Base-by-base conservation (phyloP, 2,113 vertebrate species). In the Amia ocellicauda region DNA sequence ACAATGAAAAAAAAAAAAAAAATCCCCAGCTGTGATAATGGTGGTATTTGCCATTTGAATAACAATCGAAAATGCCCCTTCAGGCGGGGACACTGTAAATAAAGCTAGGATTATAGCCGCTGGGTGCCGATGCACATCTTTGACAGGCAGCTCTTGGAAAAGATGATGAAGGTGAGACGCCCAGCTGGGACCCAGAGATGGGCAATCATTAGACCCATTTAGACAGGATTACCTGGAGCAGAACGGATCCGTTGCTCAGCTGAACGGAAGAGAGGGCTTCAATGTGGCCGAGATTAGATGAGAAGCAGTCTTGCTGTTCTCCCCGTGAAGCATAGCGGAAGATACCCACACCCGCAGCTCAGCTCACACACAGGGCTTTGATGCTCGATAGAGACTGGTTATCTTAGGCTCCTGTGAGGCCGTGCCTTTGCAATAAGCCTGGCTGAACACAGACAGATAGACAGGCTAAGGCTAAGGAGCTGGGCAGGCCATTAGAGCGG, bases 171-270 rank as follows among this genome's bases (percentile, higher is more conserved):
- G 45, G 14, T 47, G 45, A n/a, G 45, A 5, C 45, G 14, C 45
- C 45, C 45, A 47, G 16, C 14, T 47, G 45, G 45, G 14, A 47
- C 1, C 14, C 16, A n/a, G 45, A 17, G 45, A 47, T 16, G 45
- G 45, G 11, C 45, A 47, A 19, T 47, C 16, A 47, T 47, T 47
- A 47, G 45, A 47, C 45, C 45, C 45, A 47, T 47, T 47, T 47
- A 47, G 45, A 17, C 45, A 47, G 45, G 45, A 47, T 47, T 47
- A 47, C 45, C 45, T 17, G 45, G 45, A 47, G 45, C 45, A 47
- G 14, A 47, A 47, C 45, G 45, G 45, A 47, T 47, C 45, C 13
- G 45, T 17, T 47, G n/a, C 45, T 47, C 45, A 17, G 16, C n/a
- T n/a, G n/a, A 7, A 47, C 14, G 14, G 45, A 47, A 19, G 45